Conservation (phyloP, 1,140 invertebrate species). For the Nixonia krombeini region DNA sequence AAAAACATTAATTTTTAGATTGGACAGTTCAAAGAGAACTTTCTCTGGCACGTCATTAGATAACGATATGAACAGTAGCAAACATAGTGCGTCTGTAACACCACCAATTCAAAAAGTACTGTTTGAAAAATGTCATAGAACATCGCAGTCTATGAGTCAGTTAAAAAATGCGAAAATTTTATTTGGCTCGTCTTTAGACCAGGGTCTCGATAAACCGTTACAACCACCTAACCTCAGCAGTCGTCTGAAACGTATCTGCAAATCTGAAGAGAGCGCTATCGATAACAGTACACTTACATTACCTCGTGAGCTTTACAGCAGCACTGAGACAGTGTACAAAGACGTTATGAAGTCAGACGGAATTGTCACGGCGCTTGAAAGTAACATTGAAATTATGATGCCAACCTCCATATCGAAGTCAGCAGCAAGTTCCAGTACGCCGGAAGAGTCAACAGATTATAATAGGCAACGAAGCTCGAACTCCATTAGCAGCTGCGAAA, state of each 20-base stretch:
- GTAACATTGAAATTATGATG: slow-evolving; percentile 65
- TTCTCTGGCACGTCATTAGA: slow-evolving; percentile 70
- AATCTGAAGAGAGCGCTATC: slow-evolving; percentile 68
- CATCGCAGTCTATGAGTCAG: slow-evolving; percentile 60
- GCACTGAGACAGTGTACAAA: slow-evolving; percentile 57
- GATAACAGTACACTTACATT: slow-evolving; percentile 57
- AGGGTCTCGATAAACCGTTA: slow-evolving; percentile 68
- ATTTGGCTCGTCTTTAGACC: slow-evolving; percentile 70
- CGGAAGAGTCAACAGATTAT: slow-evolving; percentile 44
- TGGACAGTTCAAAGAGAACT: slow-evolving; percentile 68
- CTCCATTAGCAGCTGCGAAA: slow-evolving; percentile 70
- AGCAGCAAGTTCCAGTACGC: slow-evolving; percentile 38
- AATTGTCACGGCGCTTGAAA: slow-evolving; percentile 36
- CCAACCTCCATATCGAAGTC: slow-evolving; percentile 65
- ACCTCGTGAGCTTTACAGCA: slow-evolving; percentile 53
- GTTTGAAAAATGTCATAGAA: slow-evolving; percentile 62
- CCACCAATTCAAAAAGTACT: slow-evolving; percentile 64
- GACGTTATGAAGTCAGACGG: slow-evolving; percentile 9
- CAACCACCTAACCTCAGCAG: slow-evolving; percentile 51
- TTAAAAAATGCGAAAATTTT: slow-evolving; percentile 58
- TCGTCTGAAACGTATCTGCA: slow-evolving; percentile 65
- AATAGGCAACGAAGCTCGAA: slow-evolving; percentile 65
- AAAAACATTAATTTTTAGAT: too few relatives aligned
- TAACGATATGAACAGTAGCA: slow-evolving; percentile 56
- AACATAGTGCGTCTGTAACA: slow-evolving; percentile 55